Base-by-base conservation (phyloP, 2,797 vertebrate genomes). In the Platyrinchus mystaceus region DNA sequence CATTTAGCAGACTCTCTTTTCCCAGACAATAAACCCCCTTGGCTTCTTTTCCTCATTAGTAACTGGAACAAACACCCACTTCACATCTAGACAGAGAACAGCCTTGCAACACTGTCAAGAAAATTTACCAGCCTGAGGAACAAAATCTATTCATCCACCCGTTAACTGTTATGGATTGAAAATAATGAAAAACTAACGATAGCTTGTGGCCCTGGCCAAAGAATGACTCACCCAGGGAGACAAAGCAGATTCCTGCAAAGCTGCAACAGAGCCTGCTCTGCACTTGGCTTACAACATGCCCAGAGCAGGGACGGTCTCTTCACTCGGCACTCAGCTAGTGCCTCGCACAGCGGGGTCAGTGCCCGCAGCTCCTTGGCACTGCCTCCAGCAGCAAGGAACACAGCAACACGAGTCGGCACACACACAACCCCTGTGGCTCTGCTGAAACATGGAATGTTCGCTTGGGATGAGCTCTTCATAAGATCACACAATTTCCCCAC, bases 41-140 rank as follows among this genome's bases (percentile, higher is more conserved):
- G 91, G 94, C 86, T 94, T 90, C 91, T 93, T 71, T 83, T 94
- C 78, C 95, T 94, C 36, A 43, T 94, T 95, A 93, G 95, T 53
- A 93, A 93, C 87, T 96, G 74, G 90, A 95, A 96, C 91, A 96
- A 95, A 88, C 56, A 80, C 30, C 49, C 74, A 80, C 78, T 95
- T 96, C 80, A 92, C 85, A 93, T 87, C 22, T 53, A 71, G 70
- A 84, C 85, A 93, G 64, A 94, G 85, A 96, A 53, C 78, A 85
- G 85, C 84, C 46, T 88, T 75, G 37, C 91, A 93, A 91, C 55
- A 79, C 69, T 92, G 74, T 91, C 95, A 94, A 76, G 85, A 96
- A 94, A 94, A 95, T 88, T 91, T 79, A 97, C 90, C 91, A 96
- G 84, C 71, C 80, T 1, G 3, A 90, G 58, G 43, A 95, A 79